Base-by-base conservation (phyloP, 2,113 vertebrate genomes). In the Gallinago media region DNA sequence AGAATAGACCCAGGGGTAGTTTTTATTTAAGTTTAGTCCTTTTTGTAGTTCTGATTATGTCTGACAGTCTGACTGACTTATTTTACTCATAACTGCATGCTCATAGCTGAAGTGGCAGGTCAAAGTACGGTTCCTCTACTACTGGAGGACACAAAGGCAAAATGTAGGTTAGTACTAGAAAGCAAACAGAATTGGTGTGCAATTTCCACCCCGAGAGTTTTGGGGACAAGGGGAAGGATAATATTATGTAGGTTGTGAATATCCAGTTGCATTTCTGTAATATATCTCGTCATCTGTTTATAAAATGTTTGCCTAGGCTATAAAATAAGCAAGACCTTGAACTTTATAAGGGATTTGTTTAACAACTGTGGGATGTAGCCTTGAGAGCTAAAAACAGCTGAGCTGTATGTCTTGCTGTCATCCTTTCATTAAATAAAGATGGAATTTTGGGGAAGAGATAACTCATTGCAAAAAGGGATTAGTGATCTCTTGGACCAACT, bases 301-400 rank as follows among this genome's bases (percentile, higher is more conserved):
- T 61, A 73, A 85, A 92, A 84, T 52, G 11, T 70, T 84, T 81
- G 12, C 15, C 38, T 81, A 42, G 34, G 40, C 70, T 73, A 63
- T 79, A 89, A 91, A 91, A 76, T 59, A 93, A 68, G 12, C 26
- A 74, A 84, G 90, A 85, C 47, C 75, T 55, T 86, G 63, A 92
- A 84, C 32, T 92, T 94, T 71, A 7, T 77, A 63, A 84, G 38
- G n/a, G 19, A 71, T 86, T 52, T 93, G 42, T 79, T 73, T 85
- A 87, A 74, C 68, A 91, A 14, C 23, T 84, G 23, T 3, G 1
- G 40, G 29, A 72, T 88, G 44, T 82, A 61, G 15, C 49, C 44
- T 79, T 65, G 50, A 82, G 49, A 96, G 34, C 54, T 82, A 58
- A 85, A 95, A 79, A 16, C n/a, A 95, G 34, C 54, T 72, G 58